These are phyloP conservation scores for Drosophila quasianomalipes DNA, from an alignment of 2,888 invertebrate genomes.

Conservation along the genomic window DNA sequence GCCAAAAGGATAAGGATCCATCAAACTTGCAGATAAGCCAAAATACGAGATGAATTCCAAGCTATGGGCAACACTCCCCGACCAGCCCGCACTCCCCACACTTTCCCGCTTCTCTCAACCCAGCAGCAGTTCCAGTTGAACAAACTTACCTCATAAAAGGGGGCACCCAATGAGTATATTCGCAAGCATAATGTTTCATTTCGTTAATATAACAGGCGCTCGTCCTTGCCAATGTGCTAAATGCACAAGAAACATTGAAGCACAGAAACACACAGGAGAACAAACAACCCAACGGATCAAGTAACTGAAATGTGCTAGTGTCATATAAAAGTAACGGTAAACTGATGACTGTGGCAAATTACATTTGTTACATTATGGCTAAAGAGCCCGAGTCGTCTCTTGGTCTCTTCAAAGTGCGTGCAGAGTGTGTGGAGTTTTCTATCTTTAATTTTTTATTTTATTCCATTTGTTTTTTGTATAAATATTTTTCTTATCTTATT, in stretches of 20 bases:
- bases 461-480: too few relatives aligned
- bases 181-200: conserved; percentile 68
- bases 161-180: conserved; percentile 47
- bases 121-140: conserved; percentile 22
- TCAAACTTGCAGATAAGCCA: conserved; percentile 80
- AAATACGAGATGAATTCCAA: conserved; percentile 61
- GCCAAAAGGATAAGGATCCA: conserved; percentile 77
- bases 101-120: neutral
- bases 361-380: neutral
- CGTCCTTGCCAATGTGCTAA: conserved; percentile 70
- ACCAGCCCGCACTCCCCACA: too few relatives aligned
- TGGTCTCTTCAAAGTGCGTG: neutral
- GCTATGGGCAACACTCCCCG: conserved; percentile 14
- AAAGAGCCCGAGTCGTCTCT: neutral
- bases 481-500: neutral
- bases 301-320: neutral
- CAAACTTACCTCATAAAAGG: conserved; percentile 68
- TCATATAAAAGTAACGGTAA: conserved; percentile 21
- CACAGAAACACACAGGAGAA: neutral
- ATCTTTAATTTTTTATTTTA: neutral
- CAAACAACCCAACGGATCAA: conserved; percentile 11
- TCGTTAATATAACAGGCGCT: conserved; percentile 72
- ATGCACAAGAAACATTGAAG: conserved; percentile 32
- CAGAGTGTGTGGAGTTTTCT: neutral
- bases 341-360: conserved; percentile 23